Percentiles rank a stretch among this genome's conserved stretches.
Conservation (phyloP, 2,888 invertebrate genomes). For the Ferrisia virgata region DNA sequence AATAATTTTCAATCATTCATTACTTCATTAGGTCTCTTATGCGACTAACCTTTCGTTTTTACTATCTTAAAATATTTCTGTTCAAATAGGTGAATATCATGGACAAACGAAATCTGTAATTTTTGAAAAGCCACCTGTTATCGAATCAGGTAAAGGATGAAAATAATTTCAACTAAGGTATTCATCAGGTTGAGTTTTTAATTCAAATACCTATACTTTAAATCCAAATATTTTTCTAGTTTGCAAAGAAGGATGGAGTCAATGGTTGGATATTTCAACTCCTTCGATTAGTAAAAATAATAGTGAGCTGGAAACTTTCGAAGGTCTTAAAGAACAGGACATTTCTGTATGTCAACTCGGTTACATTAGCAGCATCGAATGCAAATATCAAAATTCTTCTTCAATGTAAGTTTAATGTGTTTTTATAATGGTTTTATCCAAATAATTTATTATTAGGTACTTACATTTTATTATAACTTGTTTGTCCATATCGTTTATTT, state of each 20-base stretch:
- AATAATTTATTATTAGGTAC: background rate
- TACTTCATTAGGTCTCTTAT: too few species aligned
- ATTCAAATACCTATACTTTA: background rate
- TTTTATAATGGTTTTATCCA: background rate
- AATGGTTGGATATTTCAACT: constrained; percentile 8
- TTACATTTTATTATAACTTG: too few species aligned
- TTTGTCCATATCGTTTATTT: too few species aligned
- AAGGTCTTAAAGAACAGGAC: background rate
- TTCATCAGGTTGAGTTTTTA: too few species aligned
- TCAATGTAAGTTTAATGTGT: background rate
- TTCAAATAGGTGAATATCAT: background rate
- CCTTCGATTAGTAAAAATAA: background rate
- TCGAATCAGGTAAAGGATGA: background rate
- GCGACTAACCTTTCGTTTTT: too few species aligned
- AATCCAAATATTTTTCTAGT: background rate
- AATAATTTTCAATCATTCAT: too few species aligned
- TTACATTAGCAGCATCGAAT: background rate
- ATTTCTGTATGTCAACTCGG: background rate
- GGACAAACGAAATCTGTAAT: background rate
- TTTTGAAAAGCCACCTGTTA: background rate
- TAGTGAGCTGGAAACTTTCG: background rate
- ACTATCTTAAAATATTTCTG: too few species aligned
- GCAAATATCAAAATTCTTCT: background rate
- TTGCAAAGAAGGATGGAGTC: constrained; percentile 14
- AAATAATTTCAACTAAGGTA: background rate